These are phyloP conservation scores for Lutraria rhynchaena DNA, from an alignment of 1,140 invertebrate species.

Conservation along the genomic window DNA sequence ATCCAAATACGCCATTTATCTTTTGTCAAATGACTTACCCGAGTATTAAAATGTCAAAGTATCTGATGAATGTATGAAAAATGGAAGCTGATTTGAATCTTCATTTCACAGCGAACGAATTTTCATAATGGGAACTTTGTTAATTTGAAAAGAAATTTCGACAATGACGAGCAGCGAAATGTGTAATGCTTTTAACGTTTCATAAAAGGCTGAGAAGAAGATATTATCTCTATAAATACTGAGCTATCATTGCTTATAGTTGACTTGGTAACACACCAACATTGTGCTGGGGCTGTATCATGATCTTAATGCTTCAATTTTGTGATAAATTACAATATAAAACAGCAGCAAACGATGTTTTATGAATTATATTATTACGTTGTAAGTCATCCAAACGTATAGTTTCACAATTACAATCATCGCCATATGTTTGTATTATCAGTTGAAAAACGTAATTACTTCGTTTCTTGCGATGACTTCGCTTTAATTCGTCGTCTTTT, in stretches of 20 bases:
- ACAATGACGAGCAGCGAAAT: constrained; percentile 43
- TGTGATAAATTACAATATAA: constrained; percentile 56
- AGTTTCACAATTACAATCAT: no score
- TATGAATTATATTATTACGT: no score
- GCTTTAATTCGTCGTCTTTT: no score
- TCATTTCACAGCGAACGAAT: constrained; percentile 47
- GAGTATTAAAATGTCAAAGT: constrained; percentile 47
- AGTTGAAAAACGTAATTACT: no score
- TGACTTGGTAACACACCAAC: no score
- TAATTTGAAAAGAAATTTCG: constrained; percentile 39
- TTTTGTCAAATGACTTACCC: constrained; percentile 35
- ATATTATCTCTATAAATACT: constrained; percentile 52
- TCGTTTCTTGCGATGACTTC: no score
- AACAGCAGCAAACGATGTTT: no score
- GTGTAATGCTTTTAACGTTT: constrained; percentile 61
- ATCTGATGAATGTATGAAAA: constrained; percentile 38
- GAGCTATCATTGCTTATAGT: no score
- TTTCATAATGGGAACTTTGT: constrained; percentile 57
- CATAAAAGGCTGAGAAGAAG: constrained; percentile 58
- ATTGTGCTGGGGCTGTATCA: no score
- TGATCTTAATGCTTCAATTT: constrained; percentile 52
- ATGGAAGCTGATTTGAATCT: constrained; percentile 50
- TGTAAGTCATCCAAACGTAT: no score
- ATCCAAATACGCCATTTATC: constrained; percentile 54
- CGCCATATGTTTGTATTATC: no score